A percentile compares a stretch with the other conserved stretches of the same genome.
Conservation (phyloP, 2,888 invertebrate species). For the Drosophila macrospina region DNA sequence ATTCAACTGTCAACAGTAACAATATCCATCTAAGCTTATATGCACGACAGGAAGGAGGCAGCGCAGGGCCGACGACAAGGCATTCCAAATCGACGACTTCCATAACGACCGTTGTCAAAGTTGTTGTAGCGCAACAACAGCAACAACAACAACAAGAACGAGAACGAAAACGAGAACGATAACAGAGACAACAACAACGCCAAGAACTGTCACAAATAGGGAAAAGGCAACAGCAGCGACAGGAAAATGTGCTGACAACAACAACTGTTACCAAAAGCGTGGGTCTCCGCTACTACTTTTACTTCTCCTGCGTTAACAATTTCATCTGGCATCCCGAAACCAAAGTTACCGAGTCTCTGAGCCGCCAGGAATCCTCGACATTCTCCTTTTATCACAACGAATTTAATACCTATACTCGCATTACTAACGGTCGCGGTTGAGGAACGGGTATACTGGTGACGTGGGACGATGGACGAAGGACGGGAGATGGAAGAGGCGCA, state of each 20-base stretch:
- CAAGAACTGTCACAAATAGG: slow-evolving; percentile 70
- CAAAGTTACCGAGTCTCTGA: slow-evolving; percentile 13
- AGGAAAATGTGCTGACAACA: slow-evolving; percentile 72
- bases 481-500: no score
- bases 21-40: slow-evolving; percentile 66
- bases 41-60: slow-evolving; percentile 10
- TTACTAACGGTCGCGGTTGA: slow-evolving; percentile 6
- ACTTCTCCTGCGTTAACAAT: slow-evolving; percentile 53
- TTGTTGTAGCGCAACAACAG: slow-evolving; percentile 59
- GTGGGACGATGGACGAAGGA: no score
- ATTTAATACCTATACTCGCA: slow-evolving; percentile 40
- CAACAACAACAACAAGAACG: slow-evolving; percentile 18
- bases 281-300: background rate
- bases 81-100: slow-evolving; percentile 71
- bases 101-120: slow-evolving; percentile 76
- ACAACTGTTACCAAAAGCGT: slow-evolving; percentile 58
- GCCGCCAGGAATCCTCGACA: slow-evolving; percentile 33
- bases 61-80: slow-evolving; percentile 41
- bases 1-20: slow-evolving; percentile 71
- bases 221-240: slow-evolving; percentile 47
- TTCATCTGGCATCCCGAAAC: slow-evolving; percentile 48
- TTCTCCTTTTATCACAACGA: slow-evolving; percentile 38
- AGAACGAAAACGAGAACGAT: no score
- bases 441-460: no score
- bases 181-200: slow-evolving; percentile 33